phyloP scores from a whole-genome alignment of 2,888 invertebrate species.

The Hydropsyche betteni region DNA sequence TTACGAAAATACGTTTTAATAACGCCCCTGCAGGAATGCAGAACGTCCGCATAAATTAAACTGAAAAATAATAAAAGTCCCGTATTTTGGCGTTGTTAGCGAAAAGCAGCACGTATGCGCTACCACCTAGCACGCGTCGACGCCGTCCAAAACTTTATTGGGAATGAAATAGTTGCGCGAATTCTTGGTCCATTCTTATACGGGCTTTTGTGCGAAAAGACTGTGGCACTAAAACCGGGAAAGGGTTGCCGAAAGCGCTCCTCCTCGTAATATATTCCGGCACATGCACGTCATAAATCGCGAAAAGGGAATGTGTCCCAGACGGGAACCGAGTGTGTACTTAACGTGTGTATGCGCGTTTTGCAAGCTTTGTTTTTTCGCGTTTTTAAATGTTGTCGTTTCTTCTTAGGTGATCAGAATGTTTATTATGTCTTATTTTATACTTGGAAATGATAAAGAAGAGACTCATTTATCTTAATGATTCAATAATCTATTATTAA shows the following conservation, averaged over 20 bases:
- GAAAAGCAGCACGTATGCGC: conserved; percentile 1
- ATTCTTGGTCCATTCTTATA: conserved; percentile 43
- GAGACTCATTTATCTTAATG: too few species aligned
- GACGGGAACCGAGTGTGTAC: conserved; percentile 20
- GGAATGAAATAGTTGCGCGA: conserved; percentile 47
- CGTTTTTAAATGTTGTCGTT: too few species aligned
- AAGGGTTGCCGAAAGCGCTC: conserved; percentile 19
- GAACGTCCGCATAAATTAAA: conserved; percentile 20
- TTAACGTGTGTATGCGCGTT: neutral
- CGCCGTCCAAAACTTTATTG: conserved; percentile 50
- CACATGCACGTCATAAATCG: conserved; percentile 50
- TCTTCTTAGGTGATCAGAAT: too few species aligned
- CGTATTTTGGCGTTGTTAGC: conserved; percentile 19
- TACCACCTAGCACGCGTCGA: conserved; percentile 5
- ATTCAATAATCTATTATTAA: too few species aligned
- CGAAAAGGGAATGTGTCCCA: conserved; percentile 48
- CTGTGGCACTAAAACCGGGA: conserved; percentile 6
- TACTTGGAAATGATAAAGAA: too few species aligned
- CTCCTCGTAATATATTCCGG: conserved; percentile 48
- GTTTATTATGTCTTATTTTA: too few species aligned
- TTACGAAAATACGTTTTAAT: conserved; percentile 5
- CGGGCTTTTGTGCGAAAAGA: conserved; percentile 21
- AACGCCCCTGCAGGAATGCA: neutral
- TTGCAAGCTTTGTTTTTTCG: neutral
- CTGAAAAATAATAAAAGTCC: conserved; percentile 32